Percentiles rank a stretch among this genome's conserved stretches.
Conservation (phyloP, 2,113 vertebrate genomes). For the Hippocampus comes region DNA sequence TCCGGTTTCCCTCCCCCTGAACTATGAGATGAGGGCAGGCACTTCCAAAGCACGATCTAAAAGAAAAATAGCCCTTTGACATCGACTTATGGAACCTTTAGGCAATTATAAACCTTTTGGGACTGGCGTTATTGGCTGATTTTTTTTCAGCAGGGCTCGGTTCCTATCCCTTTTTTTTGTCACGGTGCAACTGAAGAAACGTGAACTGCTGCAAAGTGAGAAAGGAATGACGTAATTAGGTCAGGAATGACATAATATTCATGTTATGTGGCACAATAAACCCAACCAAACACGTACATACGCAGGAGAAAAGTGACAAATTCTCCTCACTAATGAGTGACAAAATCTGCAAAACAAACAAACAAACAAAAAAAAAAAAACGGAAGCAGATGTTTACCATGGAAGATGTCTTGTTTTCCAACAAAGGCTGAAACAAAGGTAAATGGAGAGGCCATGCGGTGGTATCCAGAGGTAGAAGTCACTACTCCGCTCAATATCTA, state of each 20-base stretch:
- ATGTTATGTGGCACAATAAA: neutral
- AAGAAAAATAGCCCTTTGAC: neutral
- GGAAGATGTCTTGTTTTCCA: neutral
- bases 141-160: no score
- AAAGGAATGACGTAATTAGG: slow-evolving; percentile 35
- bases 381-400: slow-evolving; percentile 4
- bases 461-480: no score
- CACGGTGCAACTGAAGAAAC: neutral
- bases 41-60: neutral
- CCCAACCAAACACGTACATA: slow-evolving; percentile 12
- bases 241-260: slow-evolving; percentile 27
- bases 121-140: no score
- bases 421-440: slow-evolving; percentile 16
- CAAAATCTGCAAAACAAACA: slow-evolving; percentile 12
- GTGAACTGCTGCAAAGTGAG: neutral
- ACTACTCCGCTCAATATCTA: no score
- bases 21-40: neutral
- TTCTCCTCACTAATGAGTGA: slow-evolving; percentile 42
- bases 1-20: neutral
- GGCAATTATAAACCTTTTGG: no score
- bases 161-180: neutral
- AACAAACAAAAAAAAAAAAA: neutral
- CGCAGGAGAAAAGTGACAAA: slow-evolving; percentile 21
- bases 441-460: neutral
- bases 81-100: no score